These are phyloP conservation scores for Macrosiphum euphorbiae DNA, from an alignment of 2,888 invertebrate genomes.

Conservation along the genomic window DNA sequence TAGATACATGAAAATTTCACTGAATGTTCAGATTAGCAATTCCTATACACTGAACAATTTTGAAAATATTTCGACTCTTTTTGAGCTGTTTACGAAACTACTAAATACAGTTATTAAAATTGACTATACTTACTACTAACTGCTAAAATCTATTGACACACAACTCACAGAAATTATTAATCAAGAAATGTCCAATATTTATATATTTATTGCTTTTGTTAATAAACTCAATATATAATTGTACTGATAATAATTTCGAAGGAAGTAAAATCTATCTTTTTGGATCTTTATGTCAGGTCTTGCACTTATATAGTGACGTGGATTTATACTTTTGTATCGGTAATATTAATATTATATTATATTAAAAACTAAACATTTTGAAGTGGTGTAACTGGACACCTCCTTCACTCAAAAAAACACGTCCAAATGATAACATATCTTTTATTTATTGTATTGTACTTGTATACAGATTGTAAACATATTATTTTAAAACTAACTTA, in stretches of 20 bases:
- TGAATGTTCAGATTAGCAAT: no score
- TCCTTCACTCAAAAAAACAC: no score
- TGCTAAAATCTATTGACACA: slow-evolving; percentile 11
- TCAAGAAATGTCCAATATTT: slow-evolving; percentile 38
- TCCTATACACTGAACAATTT: no score
- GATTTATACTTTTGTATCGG: slow-evolving; percentile 66
- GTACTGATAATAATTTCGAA: slow-evolving; percentile 21
- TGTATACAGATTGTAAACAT: no score
- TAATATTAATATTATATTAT: slow-evolving; percentile 38
- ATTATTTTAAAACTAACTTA: background rate
- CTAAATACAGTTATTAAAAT: background rate
- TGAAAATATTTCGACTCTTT: no score
- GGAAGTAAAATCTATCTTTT: slow-evolving; percentile 65
- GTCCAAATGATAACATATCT: no score
- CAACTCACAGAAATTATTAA: slow-evolving; percentile 15
- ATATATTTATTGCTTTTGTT: slow-evolving; percentile 32
- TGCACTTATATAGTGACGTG: slow-evolving; percentile 66
- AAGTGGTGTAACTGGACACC: no score
- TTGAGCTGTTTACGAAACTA: no score
- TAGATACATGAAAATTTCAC: no score
- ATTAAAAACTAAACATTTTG: background rate
- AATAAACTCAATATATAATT: slow-evolving; percentile 37
- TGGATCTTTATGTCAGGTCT: slow-evolving; percentile 67
- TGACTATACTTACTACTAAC: no score
- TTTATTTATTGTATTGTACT: no score